phyloP scores from a whole-genome alignment of 2,797 vertebrate genomes.

The Columba guinea region DNA sequence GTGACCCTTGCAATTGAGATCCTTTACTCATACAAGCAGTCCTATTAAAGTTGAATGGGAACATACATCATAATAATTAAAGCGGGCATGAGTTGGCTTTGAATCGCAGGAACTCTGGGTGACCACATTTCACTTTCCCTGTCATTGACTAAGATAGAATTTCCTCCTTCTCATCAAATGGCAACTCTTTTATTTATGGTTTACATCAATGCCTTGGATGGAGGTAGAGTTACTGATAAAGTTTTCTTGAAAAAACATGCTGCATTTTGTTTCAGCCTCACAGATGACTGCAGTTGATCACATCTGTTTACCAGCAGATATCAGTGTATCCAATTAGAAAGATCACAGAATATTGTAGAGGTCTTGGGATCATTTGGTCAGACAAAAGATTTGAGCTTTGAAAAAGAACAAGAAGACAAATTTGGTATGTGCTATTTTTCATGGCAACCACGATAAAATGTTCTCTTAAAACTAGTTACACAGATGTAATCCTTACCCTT shows the following conservation, averaged over 20 bases:
- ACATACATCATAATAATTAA: constrained; percentile 36
- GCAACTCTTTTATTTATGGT: constrained; percentile 31
- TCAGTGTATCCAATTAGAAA: constrained; percentile 52
- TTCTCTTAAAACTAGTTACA: background rate
- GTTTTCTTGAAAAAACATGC: constrained; percentile 2
- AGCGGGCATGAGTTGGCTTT: constrained; percentile 54
- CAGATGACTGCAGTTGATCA: constrained; percentile 53
- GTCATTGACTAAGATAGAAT: constrained; percentile 46
- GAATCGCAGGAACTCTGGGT: constrained; percentile 40
- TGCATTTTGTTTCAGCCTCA: constrained; percentile 37
- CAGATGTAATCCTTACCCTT: background rate
- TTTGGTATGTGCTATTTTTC: background rate
- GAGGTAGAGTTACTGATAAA: constrained; percentile 58
- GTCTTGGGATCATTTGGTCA: constrained; percentile 42
- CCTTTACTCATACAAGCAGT: background rate
- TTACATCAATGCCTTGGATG: constrained; percentile 41
- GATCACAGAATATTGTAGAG: constrained; percentile 58
- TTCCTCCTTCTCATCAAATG: constrained; percentile 55
- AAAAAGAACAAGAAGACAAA: constrained; percentile 4
- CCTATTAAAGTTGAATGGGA: constrained; percentile 15
- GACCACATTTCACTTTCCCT: constrained; percentile 58
- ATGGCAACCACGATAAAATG: background rate
- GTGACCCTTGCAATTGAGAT: constrained; percentile 44
- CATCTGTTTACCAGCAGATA: constrained; percentile 65
- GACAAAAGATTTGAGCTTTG: constrained; percentile 38